Evolutionary conservation across 2,797 vertebrate genomes (phyloP).

Genomic region (Cirrhinus molitorella): DNA sequence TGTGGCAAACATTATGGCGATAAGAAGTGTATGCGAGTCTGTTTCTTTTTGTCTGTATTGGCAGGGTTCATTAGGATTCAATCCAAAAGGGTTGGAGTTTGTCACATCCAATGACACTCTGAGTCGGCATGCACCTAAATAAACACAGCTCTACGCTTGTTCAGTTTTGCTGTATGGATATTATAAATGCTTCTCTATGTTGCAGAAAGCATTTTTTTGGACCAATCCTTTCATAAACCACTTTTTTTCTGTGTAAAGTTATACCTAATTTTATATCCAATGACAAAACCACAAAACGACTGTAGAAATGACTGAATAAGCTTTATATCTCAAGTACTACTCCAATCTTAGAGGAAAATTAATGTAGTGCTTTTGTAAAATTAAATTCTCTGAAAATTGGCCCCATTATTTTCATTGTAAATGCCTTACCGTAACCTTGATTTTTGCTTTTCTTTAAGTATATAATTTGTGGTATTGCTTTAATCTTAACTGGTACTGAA

Average conservation of each 20-base stretch:
- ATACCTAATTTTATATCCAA: not conserved
- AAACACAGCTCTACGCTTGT: not conserved
- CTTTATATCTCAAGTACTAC: not conserved
- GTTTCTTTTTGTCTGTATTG: constrained; percentile 24
- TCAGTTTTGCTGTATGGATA: not conserved
- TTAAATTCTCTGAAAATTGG: not conserved
- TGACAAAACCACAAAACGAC: not conserved
- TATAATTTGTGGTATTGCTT: not conserved
- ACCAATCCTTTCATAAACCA: not conserved
- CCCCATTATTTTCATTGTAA: not conserved
- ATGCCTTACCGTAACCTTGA: not conserved
- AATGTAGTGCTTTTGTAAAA: not conserved
- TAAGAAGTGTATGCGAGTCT: constrained; percentile 70
- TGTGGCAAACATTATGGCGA: constrained; percentile 68
- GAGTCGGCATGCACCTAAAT: not conserved
- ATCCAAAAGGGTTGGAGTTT: constrained; percentile 65
- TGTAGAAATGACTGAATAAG: not conserved
- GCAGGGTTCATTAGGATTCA: constrained; percentile 77
- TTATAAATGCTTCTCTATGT: not conserved
- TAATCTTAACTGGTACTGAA: not conserved
- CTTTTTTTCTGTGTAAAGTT: not conserved
- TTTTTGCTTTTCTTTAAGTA: not conserved
- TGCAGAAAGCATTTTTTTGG: not conserved
- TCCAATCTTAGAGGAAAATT: not conserved
- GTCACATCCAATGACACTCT: constrained; percentile 60